These are phyloP conservation scores for Sebastes matsubarae DNA, from an alignment of 2,797 vertebrate genomes.

Conservation along the genomic window DNA sequence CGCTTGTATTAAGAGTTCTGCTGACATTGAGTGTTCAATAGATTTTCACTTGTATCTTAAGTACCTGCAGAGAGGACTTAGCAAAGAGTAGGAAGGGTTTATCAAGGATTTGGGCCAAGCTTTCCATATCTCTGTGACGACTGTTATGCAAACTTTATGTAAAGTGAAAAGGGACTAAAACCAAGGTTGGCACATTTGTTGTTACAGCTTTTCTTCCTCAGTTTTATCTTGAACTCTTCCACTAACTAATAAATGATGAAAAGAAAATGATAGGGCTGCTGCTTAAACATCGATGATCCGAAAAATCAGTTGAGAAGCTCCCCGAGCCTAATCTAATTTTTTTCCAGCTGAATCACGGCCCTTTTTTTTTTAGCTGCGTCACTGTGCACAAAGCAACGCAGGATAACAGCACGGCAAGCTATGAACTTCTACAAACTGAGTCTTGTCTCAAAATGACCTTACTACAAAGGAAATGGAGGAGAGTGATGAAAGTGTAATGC, in stretches of 20 bases:
- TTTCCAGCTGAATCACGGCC: not conserved
- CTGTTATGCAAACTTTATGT: conserved; percentile 22
- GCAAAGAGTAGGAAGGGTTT: conserved; percentile 38
- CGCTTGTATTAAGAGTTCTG: conserved; percentile 39
- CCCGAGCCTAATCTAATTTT: not conserved
- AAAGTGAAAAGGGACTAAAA: conserved; percentile 17
- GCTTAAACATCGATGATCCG: not conserved
- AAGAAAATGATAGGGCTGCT: not conserved
- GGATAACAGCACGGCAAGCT: not conserved
- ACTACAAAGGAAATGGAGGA: not conserved
- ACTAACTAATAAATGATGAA: not conserved
- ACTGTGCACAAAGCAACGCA: not conserved
- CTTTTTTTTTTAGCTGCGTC: not conserved
- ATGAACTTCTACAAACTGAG: not conserved
- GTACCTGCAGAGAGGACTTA: conserved; percentile 33
- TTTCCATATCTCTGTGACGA: conserved; percentile 3
- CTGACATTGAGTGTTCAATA: conserved; percentile 59
- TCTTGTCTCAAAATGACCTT: not conserved
- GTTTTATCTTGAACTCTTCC: not conserved
- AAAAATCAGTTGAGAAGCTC: not conserved
- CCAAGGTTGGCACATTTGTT: conserved; percentile 1
- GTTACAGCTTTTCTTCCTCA: not conserved
- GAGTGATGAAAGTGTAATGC: not conserved
- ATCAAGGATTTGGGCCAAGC: conserved; percentile 38
- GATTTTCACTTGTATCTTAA: conserved; percentile 50